Evolutionary conservation across 2,888 invertebrate species (phyloP).

Genomic region (Helobdella robusta): DNA sequence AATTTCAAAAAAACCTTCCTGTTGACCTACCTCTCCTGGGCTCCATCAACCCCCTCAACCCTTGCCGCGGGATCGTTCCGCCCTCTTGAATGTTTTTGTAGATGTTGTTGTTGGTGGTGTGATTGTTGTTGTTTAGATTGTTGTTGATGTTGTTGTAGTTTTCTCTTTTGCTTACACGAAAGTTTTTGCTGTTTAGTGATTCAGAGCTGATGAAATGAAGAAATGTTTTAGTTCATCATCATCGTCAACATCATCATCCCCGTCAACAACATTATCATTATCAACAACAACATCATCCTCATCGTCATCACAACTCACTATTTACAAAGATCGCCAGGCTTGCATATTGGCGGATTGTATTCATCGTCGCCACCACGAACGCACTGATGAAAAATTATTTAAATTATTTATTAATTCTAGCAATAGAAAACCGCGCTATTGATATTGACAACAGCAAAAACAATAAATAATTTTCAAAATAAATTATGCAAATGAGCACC

Average conservation of each 20-base stretch:
- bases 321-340: constrained; percentile 19
- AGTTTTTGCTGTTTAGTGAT: constrained; percentile 14
- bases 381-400: not conserved
- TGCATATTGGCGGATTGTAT: constrained; percentile 20
- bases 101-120: not conserved
- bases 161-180: not conserved
- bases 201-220: too few relatives aligned
- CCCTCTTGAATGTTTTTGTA: constrained; percentile 15
- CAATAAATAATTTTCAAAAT: not conserved
- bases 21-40: not conserved
- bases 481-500: not conserved
- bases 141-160: constrained; percentile 7
- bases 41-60: constrained; percentile 10
- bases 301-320: constrained; percentile 12
- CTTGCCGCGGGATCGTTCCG: constrained; percentile 18
- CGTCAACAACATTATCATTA: not conserved
- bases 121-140: not conserved
- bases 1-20: too few relatives aligned
- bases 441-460: not conserved
- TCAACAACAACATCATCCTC: not conserved
- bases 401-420: not conserved
- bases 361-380: not conserved
- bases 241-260: not conserved
- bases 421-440: not conserved
- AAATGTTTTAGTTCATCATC: too few relatives aligned